Evolutionary conservation across 2,113 vertebrate species (phyloP), one percentile per base, ranked within the genome.

Genomic region (Monopterus albus): DNA sequence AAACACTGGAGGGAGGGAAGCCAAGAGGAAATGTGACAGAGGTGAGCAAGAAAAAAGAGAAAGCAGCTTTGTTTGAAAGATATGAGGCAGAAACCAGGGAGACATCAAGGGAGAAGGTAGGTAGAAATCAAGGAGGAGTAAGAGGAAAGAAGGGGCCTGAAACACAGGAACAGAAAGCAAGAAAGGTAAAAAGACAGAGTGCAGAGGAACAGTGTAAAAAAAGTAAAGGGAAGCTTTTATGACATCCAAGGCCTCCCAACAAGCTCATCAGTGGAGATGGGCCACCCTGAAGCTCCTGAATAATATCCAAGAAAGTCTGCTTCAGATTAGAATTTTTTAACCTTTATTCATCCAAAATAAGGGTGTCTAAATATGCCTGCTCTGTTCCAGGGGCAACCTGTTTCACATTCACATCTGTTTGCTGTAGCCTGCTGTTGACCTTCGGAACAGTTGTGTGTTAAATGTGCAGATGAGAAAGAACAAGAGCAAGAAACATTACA

Each of bases 331-430:
- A 29, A 2, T 29, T 61, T 23, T 46, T 46, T 11, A 26, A 57
- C 18, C 33, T 50, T 14, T 20, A 35, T 26, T 36, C 29, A 38
- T 15, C 6, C 15, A 17, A 31, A n/a, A 8, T 23, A 10, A 25
- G 20, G 10, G 7, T 45, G 23, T 43, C 13, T 46, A 43, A 74
- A 49, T 28, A 20, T 4, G 47, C 3, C 47, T 43, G 31, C 36
- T 38, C 56, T 56, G 25, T 55, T 45, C 13, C 18, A 35, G 42
- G 14, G 17, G 17, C 20, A 23, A 10, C 17, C 17, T 20, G 33
- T 38, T 70, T 39, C 21, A 20, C 17, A 13, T 47, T 53, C 59
- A 40, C 33, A 78, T 72, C 56, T 63, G 80, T 57, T 68, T 47
- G 26, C 38, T 43, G 29, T 21, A 56, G 20, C 17, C 8, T 10